A percentile compares a stretch with the other conserved stretches of the same genome.
Evolutionary conservation across 2,113 vertebrate species (phyloP).

Genomic region (Periophthalmodon schlosseri): DNA sequence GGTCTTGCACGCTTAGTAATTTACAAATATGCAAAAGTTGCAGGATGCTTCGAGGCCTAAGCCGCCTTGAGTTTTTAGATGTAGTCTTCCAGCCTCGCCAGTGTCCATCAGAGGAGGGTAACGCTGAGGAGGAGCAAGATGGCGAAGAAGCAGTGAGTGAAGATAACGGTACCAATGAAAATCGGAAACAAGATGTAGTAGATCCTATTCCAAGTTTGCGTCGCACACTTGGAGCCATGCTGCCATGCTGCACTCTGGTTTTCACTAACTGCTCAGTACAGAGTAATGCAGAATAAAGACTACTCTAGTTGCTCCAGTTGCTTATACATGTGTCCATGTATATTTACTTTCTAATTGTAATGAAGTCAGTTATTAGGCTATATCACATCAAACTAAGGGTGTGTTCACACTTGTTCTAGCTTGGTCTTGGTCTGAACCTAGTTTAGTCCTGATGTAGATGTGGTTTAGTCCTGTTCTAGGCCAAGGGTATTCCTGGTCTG

Average conservation of each 20-base stretch:
- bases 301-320: neutral
- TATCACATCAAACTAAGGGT: neutral
- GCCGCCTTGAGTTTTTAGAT: conserved; percentile 70
- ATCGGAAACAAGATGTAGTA: conserved; percentile 42
- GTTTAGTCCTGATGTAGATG: no score
- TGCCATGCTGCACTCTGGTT: conserved; percentile 69
- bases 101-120: conserved; percentile 49
- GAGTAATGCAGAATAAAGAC: conserved; percentile 60
- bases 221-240: conserved; percentile 64
- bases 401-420: no score
- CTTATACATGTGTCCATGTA: neutral
- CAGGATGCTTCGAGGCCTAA: conserved; percentile 69
- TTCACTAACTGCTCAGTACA: conserved; percentile 75
- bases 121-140: conserved; percentile 41
- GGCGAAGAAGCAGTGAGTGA: conserved; percentile 29
- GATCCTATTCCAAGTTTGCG: conserved; percentile 70
- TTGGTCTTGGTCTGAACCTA: no score
- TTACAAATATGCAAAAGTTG: conserved; percentile 74
- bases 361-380: neutral
- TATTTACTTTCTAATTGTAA: conserved; percentile 4
- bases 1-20: conserved; percentile 71
- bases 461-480: no score
- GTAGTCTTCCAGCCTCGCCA: conserved; percentile 72
- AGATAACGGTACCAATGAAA: conserved; percentile 41
- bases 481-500: no score